phyloP scores from a whole-genome alignment of 2,797 vertebrate species.

The Pipistrellus pipistrellus region DNA sequence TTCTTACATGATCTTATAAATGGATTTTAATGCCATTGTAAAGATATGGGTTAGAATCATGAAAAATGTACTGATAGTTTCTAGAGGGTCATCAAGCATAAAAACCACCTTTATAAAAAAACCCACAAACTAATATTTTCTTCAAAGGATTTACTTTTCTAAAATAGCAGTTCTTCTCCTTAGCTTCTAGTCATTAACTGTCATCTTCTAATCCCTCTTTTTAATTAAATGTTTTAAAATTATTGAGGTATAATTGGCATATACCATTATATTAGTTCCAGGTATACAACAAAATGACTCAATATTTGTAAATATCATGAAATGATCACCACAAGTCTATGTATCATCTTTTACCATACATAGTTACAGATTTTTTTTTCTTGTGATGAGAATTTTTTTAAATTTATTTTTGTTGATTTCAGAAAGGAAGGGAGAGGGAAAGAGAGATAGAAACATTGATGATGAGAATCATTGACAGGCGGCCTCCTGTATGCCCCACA shows the following conservation, averaged over 20 bases:
- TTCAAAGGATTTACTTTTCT: constrained; percentile 40
- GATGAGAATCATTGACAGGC: too few relatives aligned
- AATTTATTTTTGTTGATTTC: too few relatives aligned
- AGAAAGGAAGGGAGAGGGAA: too few relatives aligned
- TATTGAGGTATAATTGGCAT: not conserved
- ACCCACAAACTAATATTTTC: not conserved
- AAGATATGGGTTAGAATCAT: constrained; percentile 39
- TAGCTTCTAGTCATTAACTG: not conserved
- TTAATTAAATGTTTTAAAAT: not conserved
- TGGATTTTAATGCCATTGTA: constrained; percentile 52
- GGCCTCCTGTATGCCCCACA: too few relatives aligned
- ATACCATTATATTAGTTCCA: not conserved
- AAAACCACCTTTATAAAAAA: not conserved
- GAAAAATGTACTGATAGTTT: not conserved
- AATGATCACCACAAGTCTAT: not conserved
- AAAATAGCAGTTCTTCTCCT: not conserved
- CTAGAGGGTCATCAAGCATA: not conserved
- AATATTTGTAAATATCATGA: not conserved
- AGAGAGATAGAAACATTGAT: too few relatives aligned
- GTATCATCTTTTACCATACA: not conserved
- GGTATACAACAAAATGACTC: not conserved
- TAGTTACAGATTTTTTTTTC: not conserved
- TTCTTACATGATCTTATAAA: constrained; percentile 4
- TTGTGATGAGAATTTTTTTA: not conserved
- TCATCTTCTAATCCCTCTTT: not conserved